These are phyloP conservation scores for Laticauda laticaudata DNA, from an alignment of 2,113 vertebrate genomes.

Conservation along the genomic window DNA sequence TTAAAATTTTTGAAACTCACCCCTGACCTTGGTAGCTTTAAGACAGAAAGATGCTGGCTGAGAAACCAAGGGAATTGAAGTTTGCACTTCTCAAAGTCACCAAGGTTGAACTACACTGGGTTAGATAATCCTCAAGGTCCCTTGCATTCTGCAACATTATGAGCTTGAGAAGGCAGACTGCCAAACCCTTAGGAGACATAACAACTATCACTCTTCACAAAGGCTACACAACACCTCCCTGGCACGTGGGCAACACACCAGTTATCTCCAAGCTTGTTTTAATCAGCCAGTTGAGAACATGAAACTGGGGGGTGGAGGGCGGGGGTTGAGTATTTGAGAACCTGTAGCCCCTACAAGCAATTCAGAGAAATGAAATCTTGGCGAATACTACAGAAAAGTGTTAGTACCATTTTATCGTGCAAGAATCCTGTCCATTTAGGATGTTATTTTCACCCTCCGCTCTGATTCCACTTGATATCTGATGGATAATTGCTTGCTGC, in stretches of 20 bases:
- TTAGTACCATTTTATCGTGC: constrained; percentile 37
- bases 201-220: neutral
- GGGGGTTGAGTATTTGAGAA: neutral
- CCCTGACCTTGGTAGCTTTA: too few relatives aligned
- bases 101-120: neutral
- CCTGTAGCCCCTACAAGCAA: neutral
- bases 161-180: neutral
- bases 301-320: rapidly evolving
- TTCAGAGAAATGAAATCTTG: constrained; percentile 27
- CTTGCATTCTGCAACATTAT: neutral
- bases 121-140: neutral
- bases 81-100: neutral
- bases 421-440: constrained; percentile 22
- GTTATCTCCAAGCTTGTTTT: neutral
- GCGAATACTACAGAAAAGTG: constrained; percentile 39
- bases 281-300: neutral
- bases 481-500: constrained; percentile 6
- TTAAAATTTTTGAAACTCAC: too few relatives aligned
- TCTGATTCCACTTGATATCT: constrained; percentile 19
- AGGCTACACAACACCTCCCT: neutral
- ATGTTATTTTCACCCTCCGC: neutral
- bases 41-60: neutral
- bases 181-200: neutral
- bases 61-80: neutral
- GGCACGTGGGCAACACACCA: rapidly evolving